Evolutionary conservation across 2,888 invertebrate genomes (phyloP).

Genomic region (Drosophila mettleri): DNA sequence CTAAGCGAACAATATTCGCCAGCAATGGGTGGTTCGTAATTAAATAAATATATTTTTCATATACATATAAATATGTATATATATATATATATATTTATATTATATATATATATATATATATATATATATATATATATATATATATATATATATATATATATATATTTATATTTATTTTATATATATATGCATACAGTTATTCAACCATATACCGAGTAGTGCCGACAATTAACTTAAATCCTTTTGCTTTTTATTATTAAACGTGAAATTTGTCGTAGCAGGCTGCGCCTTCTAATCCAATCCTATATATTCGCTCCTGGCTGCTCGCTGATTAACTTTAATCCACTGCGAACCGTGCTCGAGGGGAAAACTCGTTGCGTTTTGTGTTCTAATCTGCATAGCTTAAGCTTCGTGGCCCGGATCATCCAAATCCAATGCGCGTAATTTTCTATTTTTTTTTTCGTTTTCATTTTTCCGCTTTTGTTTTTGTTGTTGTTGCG

Average conservation of each 20-base stretch:
- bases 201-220: conserved; percentile 18
- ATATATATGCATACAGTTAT: background rate
- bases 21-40: conserved; percentile 40
- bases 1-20: conserved; percentile 17
- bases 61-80: background rate
- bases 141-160: background rate
- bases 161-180: conserved; percentile 9
- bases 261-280: conserved; percentile 35
- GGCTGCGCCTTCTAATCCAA: conserved; percentile 27
- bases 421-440: conserved; percentile 70
- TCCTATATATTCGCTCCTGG: conserved; percentile 20
- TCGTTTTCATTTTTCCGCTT: conserved; percentile 15
- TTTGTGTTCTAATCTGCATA: conserved; percentile 68
- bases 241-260: conserved; percentile 75
- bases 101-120: background rate
- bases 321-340: conserved; percentile 53
- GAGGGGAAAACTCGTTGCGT: conserved; percentile 62
- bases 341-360: conserved; percentile 48
- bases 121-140: background rate
- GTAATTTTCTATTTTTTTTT: conserved; percentile 42
- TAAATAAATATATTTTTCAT: background rate
- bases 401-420: conserved; percentile 68
- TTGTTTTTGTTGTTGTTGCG: conserved; percentile 14
- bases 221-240: conserved; percentile 67
- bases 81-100: background rate